Conservation (phyloP, 2,888 invertebrate species). For the Orgyia antiqua region DNA sequence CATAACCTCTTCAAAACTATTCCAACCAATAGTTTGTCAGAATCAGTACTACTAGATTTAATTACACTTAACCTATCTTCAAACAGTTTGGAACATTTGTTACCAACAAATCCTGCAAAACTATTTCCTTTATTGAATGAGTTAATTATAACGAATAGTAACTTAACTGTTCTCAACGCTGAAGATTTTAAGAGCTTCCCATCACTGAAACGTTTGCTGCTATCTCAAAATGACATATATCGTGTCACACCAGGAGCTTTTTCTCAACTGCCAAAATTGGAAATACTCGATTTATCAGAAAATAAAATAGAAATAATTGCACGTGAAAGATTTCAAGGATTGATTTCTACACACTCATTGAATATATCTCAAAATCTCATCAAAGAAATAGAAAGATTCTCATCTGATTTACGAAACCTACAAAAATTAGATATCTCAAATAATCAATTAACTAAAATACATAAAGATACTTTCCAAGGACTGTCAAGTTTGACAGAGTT, state of each 20-base stretch:
- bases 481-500: slow-evolving; percentile 87
- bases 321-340: slow-evolving; percentile 88
- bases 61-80: slow-evolving; percentile 89
- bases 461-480: slow-evolving; percentile 86
- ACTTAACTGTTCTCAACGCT: slow-evolving; percentile 88
- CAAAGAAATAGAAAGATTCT: slow-evolving; percentile 89
- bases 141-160: slow-evolving; percentile 87
- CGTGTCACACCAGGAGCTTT: slow-evolving; percentile 92
- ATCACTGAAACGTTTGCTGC: slow-evolving; percentile 84
- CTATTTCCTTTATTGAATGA: slow-evolving; percentile 89
- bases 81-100: slow-evolving; percentile 87
- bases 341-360: slow-evolving; percentile 83
- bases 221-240: slow-evolving; percentile 85
- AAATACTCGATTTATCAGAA: slow-evolving; percentile 87
- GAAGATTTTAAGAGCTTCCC: slow-evolving; percentile 92
- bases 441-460: slow-evolving; percentile 88
- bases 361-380: slow-evolving; percentile 92
- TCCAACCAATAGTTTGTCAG: slow-evolving; percentile 86
- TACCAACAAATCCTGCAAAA: slow-evolving; percentile 83
- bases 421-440: slow-evolving; percentile 89
- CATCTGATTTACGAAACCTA: slow-evolving; percentile 85
- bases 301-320: slow-evolving; percentile 91
- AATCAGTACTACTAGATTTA: slow-evolving; percentile 84
- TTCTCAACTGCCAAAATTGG: slow-evolving; percentile 84
- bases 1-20: slow-evolving; percentile 88